phyloP scores from a whole-genome alignment of 2,888 invertebrate genomes.

The Nymphalis urticae region DNA sequence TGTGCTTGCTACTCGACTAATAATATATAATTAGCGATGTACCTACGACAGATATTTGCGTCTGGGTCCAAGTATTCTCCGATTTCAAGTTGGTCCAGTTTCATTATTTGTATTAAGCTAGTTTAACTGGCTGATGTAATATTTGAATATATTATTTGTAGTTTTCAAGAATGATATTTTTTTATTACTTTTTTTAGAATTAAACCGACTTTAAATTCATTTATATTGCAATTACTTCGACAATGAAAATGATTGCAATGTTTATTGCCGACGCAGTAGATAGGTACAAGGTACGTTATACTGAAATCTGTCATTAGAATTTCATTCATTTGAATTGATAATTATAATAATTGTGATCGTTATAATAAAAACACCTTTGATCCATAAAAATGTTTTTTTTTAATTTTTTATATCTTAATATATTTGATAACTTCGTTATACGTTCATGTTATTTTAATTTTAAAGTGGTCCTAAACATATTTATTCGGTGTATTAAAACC shows the following conservation, averaged over 20 bases:
- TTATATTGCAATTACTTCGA: too few species aligned
- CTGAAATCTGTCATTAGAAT: too few species aligned
- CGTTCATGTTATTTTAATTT: conserved; percentile 20
- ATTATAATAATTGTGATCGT: neutral
- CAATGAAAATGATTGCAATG: too few species aligned
- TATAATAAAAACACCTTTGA: neutral
- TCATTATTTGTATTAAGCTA: neutral
- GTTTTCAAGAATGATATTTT: neutral
- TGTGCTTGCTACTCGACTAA: conserved; percentile 21
- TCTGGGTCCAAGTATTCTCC: conserved; percentile 9
- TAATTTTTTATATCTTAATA: neutral
- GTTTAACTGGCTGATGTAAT: neutral
- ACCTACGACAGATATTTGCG: conserved; percentile 16
- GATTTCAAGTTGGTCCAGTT: conserved; percentile 12
- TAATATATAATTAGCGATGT: conserved; percentile 31
- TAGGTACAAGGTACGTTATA: too few species aligned
- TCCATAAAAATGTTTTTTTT: neutral
- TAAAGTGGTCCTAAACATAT: conserved; percentile 29
- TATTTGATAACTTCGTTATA: conserved; percentile 26
- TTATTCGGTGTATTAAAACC: conserved; percentile 28
- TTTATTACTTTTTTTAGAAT: neutral
- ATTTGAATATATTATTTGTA: neutral
- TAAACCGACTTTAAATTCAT: neutral
- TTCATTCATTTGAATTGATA: neutral
- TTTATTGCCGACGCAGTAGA: too few species aligned